phyloP scores from a whole-genome alignment of 2,888 invertebrate genomes.

The Caenorhabditis sp. region DNA sequence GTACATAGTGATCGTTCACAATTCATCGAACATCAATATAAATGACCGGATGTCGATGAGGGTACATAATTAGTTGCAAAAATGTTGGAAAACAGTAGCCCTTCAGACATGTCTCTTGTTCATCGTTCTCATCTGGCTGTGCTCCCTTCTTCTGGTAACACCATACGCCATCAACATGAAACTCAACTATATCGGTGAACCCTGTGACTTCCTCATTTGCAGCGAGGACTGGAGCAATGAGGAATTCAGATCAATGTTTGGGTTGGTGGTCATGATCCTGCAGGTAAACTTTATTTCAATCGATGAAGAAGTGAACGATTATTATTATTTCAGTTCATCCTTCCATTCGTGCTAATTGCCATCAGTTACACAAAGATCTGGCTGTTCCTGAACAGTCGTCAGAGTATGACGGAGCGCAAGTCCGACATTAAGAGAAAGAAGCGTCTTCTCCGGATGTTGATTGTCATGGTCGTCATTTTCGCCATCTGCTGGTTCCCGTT shows the following conservation, averaged over 20 bases:
- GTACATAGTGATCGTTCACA: constrained; percentile 95
- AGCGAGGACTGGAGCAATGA: constrained; percentile 89
- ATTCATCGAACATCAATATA: constrained; percentile 86
- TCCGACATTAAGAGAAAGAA: constrained; percentile 66
- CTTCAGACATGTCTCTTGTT: constrained; percentile 86
- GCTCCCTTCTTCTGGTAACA: constrained; percentile 91
- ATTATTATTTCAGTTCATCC: constrained; percentile 87
- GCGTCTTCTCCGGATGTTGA: constrained; percentile 97
- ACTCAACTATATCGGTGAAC: constrained; percentile 80
- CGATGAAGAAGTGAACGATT: too few species aligned
- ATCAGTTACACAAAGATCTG: constrained; percentile 96
- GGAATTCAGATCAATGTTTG: constrained; percentile 89
- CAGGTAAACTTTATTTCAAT: constrained; percentile 84
- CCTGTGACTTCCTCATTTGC: constrained; percentile 86
- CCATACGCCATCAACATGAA: constrained; percentile 93
- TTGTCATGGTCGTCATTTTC: constrained; percentile 96
- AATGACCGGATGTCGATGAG: constrained; percentile 92
- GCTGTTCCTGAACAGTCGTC: constrained; percentile 73
- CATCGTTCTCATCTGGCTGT: constrained; percentile 93
- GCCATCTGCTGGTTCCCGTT: constrained; percentile 92
- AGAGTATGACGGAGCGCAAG: constrained; percentile 56
- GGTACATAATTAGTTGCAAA: too few species aligned
- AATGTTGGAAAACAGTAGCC: too few species aligned
- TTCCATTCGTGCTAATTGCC: constrained; percentile 95
- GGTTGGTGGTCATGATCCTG: constrained; percentile 91